Base-by-base conservation (phyloP, 92 coral and sea anemone genomes). In the Epizoanthus rinbou region DNA sequence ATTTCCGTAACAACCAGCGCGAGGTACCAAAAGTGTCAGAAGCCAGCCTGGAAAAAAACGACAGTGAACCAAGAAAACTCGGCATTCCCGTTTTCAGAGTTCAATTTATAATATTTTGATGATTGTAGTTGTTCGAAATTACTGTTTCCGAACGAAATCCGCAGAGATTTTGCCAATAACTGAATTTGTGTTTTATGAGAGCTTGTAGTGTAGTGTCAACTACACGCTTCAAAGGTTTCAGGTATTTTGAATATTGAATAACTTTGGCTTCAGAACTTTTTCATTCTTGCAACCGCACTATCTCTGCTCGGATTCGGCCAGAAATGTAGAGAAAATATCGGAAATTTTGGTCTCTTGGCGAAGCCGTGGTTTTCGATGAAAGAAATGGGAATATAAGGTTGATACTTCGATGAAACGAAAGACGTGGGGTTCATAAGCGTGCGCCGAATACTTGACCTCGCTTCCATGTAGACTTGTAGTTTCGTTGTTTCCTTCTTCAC, bases 171-270 rank as follows among this genome's bases (percentile, higher is more conserved):
- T 62, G 3, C 71, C 47, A 37, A 62, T 37, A 78, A 78, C 54
- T 63, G 69, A 63, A 78, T 57, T 78, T 78, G 82, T 78, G 82
- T 78, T 78, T 78, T 78, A 69, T 17, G 59, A 62, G 64, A n/a
- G 70, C 70, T 78, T 78, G 69, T 64, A 76, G 82, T 78, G 70
- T 52, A 76, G 82, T 78, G 82, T 78, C 82, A 78, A 62, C 71
- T 78, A 22, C 71, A 78, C 82, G 82, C 69, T 78, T 78, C 71
- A 78, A 39, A 62, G 80, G 41, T 78, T 78, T 78, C 66, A 60
- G 82, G 82, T 78, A 78, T 78, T 67, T 78, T 78, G 82, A 78
- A 78, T 78, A 78, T 78, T 78, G 82, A 78, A 78, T 78, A 62
- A 78, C 82, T 76, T 56, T 45, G 22, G 47, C 69, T 76, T 76